Percentiles rank a stretch among this genome's conserved stretches.
Conservation (phyloP, 2,797 vertebrate species). For the Emys orbicularis region DNA sequence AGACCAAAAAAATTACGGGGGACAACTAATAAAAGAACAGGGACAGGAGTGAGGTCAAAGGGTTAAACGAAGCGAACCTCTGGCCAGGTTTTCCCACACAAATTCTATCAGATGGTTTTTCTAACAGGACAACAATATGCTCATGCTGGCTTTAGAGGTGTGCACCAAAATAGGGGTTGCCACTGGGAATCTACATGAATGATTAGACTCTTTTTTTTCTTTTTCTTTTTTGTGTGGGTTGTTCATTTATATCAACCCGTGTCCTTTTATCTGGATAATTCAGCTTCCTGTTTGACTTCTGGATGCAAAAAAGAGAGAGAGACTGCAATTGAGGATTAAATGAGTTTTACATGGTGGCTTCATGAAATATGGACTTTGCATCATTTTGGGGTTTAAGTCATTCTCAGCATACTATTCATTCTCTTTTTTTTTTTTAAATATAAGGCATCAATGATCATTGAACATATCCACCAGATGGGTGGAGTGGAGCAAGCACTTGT, state of each 20-base stretch:
- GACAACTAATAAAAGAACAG: too few species aligned
- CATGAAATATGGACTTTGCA: background rate
- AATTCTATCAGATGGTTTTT: background rate
- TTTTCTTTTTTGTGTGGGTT: background rate
- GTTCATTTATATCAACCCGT: background rate
- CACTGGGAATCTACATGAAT: background rate
- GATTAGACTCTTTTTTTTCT: background rate
- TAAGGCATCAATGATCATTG: background rate
- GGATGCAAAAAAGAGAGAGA: background rate
- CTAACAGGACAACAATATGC: too few species aligned
- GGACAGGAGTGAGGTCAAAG: too few species aligned
- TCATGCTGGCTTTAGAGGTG: background rate
- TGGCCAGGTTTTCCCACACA: background rate
- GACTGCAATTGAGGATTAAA: background rate
- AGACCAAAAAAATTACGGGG: too few species aligned
- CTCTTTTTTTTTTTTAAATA: background rate
- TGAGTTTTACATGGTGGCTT: background rate
- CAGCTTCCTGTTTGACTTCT: background rate
- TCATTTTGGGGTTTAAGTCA: background rate
- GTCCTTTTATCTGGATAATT: slow-evolving; percentile 12
- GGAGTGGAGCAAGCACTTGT: too few species aligned
- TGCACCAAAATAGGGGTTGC: background rate
- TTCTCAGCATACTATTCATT: background rate
- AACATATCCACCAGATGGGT: background rate
- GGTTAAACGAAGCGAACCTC: too few species aligned